Evolutionary conservation across 2,113 vertebrate genomes (phyloP).

Genomic region (Phaethon lepturus): DNA sequence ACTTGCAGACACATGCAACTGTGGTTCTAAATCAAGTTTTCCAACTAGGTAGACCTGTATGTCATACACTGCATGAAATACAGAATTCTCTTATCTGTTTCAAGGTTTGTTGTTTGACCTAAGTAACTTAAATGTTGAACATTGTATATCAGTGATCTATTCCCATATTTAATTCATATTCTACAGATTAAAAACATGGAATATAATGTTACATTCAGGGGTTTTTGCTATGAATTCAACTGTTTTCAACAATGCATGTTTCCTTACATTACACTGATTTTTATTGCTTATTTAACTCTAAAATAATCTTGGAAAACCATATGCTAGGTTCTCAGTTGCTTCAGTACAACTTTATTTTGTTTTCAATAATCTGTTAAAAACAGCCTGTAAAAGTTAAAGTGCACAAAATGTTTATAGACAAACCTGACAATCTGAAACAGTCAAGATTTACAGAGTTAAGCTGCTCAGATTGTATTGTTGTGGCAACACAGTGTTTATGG

Average conservation of each 20-base stretch:
- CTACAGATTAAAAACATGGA: not conserved
- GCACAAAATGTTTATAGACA: constrained; percentile 18
- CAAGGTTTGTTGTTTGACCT: not conserved
- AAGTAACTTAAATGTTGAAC: not conserved
- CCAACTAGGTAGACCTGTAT: not conserved
- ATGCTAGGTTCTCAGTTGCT: not conserved
- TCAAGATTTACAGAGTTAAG: constrained; percentile 10
- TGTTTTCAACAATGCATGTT: not conserved
- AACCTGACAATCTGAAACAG: constrained; percentile 2
- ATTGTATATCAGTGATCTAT: not conserved
- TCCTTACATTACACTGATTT: not conserved
- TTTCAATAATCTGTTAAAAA: constrained; percentile 25
- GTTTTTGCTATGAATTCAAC: not conserved
- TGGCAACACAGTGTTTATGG: not conserved
- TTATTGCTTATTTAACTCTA: not conserved
- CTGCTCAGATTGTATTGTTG: not conserved
- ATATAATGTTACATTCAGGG: not conserved
- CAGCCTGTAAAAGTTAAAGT: not conserved
- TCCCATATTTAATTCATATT: not conserved
- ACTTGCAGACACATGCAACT: not conserved
- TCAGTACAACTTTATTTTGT: not conserved
- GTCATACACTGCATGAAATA: not conserved
- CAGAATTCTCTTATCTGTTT: not conserved
- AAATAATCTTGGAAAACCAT: not conserved
- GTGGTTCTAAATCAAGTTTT: not conserved